Conservation (phyloP, 2,113 vertebrate species). For the Rhinoptilus africanus region DNA sequence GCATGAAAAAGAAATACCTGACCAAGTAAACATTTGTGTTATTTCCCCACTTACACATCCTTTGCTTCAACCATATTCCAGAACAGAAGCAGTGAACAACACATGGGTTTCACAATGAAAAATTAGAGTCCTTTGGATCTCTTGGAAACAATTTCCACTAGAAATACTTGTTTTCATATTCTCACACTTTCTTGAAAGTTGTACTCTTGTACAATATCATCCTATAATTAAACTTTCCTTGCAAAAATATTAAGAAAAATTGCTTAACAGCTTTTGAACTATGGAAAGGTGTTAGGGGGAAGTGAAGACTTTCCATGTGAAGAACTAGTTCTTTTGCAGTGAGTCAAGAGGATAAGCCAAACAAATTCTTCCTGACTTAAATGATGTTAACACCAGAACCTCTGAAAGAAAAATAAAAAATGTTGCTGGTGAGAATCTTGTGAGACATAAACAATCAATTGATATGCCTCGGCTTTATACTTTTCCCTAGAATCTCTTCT, state of each 20-base stretch:
- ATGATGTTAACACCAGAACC: neutral
- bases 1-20: neutral
- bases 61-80: neutral
- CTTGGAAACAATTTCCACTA: neutral
- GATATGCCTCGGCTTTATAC: neutral
- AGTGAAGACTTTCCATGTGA: neutral
- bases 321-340: neutral
- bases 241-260: neutral
- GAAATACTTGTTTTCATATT: neutral
- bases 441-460: neutral
- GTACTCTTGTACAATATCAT: neutral
- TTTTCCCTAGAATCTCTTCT: neutral
- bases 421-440: neutral
- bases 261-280: neutral
- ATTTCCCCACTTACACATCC: neutral
- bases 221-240: neutral
- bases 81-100: neutral
- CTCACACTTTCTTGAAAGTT: neutral
- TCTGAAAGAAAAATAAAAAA: neutral
- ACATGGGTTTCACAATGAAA: fast-evolving
- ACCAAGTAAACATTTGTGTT: neutral
- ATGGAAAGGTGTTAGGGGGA: neutral
- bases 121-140: neutral
- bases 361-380: neutral
- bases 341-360: neutral